Conservation (phyloP, 2,888 invertebrate species). For the Cantharis rufa region DNA sequence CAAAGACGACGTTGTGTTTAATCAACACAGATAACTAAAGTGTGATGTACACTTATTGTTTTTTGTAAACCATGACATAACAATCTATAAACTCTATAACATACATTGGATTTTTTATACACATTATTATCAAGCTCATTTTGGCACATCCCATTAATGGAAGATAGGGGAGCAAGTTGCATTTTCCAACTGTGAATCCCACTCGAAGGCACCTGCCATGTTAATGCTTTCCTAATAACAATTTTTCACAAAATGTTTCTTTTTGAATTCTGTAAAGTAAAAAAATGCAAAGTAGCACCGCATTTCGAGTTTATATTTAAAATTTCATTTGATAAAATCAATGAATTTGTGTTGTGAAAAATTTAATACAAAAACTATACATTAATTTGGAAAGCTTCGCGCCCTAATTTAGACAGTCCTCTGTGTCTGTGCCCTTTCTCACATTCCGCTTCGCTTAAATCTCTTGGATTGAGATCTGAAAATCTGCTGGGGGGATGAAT, state of each 20-base stretch:
- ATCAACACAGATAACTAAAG: constrained; percentile 41
- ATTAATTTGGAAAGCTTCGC: constrained; percentile 81
- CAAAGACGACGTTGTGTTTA: constrained; percentile 33
- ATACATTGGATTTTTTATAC: constrained; percentile 47
- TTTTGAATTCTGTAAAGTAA: not conserved
- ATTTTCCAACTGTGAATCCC: constrained; percentile 41
- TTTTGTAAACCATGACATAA: constrained; percentile 49
- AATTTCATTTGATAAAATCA: constrained; percentile 1
- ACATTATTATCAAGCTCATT: constrained; percentile 43
- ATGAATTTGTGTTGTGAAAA: not conserved
- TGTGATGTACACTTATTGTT: constrained; percentile 43
- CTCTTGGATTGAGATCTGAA: constrained; percentile 67
- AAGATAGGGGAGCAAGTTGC: constrained; percentile 44
- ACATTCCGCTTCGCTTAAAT: constrained; percentile 56
- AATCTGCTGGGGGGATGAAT: constrained; percentile 86
- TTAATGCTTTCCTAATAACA: constrained; percentile 26
- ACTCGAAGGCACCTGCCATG: constrained; percentile 50
- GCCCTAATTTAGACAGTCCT: constrained; percentile 55
- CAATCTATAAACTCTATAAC: constrained; percentile 57
- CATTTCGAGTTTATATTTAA: not conserved
- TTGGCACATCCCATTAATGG: constrained; percentile 53
- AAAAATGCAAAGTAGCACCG: constrained; percentile 2
- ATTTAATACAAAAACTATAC: constrained; percentile 57
- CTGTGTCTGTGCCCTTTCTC: constrained; percentile 54
- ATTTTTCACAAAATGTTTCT: constrained; percentile 17